A percentile compares a stretch with the other conserved stretches of the same genome.
Conservation (phyloP, 2,113 vertebrate species). For the Neomonachus schauinslandi region DNA sequence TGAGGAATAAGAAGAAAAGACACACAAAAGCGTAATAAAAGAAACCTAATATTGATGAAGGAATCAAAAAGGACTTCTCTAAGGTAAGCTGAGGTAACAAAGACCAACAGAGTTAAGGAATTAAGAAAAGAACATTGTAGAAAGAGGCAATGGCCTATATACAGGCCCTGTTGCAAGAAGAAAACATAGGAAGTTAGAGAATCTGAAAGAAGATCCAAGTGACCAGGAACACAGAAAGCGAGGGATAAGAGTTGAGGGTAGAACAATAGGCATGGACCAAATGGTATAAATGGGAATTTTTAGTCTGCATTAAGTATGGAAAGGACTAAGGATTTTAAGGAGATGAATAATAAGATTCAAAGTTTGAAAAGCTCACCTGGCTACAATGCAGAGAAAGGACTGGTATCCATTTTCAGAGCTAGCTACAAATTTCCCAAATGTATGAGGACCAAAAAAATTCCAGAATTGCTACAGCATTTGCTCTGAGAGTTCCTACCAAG, state of each 20-base stretch:
- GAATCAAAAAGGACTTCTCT: background rate
- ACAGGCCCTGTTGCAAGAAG: background rate
- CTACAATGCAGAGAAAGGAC: background rate
- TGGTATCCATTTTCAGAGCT: background rate
- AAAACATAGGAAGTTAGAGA: background rate
- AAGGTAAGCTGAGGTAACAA: background rate
- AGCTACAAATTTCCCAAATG: background rate
- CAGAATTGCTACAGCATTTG: background rate
- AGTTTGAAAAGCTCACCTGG: background rate
- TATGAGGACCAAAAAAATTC: background rate
- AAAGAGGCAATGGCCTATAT: background rate
- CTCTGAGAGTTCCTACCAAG: background rate
- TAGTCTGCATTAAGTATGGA: background rate
- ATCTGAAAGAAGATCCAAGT: background rate
- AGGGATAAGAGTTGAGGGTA: background rate
- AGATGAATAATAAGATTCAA: background rate
- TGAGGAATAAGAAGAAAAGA: background rate
- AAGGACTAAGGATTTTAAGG: background rate
- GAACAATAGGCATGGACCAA: background rate
- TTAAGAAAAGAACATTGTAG: background rate
- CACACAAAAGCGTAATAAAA: background rate
- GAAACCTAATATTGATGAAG: background rate
- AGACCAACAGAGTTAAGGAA: background rate
- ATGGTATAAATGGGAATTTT: background rate
- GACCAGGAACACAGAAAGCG: background rate